Evolutionary conservation across 1,140 invertebrate species (phyloP).

Genomic region (Heliconius nattereri): DNA sequence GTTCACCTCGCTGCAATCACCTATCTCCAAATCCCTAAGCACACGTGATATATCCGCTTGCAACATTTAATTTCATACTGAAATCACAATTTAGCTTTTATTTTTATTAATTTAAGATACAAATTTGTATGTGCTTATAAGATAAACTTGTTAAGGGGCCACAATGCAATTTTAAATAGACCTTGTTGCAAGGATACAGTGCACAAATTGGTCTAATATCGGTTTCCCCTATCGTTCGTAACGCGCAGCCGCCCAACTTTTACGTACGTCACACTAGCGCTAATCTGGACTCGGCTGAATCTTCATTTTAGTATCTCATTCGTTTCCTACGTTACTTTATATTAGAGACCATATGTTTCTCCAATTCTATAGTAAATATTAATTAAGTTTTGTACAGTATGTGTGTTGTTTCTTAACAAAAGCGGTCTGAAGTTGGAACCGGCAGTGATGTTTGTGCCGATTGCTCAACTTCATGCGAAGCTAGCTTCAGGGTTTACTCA

Average conservation of each 20-base stretch:
- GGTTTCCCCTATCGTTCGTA: conserved; percentile 45
- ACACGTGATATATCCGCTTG: conserved; percentile 65
- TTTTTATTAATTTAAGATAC: conserved; percentile 9
- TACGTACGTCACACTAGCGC: conserved; percentile 65
- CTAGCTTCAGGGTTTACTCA: conserved; percentile 70
- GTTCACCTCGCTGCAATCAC: conserved; percentile 63
- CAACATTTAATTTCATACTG: conserved; percentile 45
- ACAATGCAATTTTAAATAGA: conserved; percentile 54
- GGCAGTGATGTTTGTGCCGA: conserved; percentile 25
- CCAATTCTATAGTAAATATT: conserved; percentile 18
- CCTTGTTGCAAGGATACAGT: conserved; percentile 59
- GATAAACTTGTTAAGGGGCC: conserved; percentile 46
- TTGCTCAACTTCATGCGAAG: conserved; percentile 42
- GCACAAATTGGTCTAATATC: conserved; percentile 58
- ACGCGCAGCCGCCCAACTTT: conserved; percentile 72
- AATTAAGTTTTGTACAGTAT: conserved; percentile 3
- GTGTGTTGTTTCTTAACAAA: conserved; percentile 10
- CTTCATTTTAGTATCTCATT: conserved; percentile 39
- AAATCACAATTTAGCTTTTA: conserved; percentile 39
- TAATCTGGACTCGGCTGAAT: conserved; percentile 58
- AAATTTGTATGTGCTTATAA: conserved; percentile 31
- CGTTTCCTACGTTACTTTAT: conserved; percentile 23
- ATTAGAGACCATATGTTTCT: neutral
- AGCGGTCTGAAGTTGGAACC: conserved; percentile 31
- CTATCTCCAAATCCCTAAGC: conserved; percentile 56